These are phyloP conservation scores for Brachionichthys hirsutus DNA, from an alignment of 2,113 vertebrate species.

Conservation along the genomic window DNA sequence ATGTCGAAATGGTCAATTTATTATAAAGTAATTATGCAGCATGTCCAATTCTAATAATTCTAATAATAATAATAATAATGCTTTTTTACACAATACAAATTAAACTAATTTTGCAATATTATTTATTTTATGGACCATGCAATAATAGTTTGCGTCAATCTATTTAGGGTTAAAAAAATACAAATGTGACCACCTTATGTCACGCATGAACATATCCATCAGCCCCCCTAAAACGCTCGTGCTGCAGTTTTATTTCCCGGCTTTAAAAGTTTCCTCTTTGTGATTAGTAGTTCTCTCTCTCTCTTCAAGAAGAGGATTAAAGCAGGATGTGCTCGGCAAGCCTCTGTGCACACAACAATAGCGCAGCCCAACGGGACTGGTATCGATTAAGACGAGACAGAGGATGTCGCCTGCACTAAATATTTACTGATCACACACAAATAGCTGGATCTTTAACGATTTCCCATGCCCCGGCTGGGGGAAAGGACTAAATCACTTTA, in stretches of 20 bases:
- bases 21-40: too few relatives aligned
- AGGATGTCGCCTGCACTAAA: slow-evolving; percentile 93
- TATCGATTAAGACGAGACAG: slow-evolving; percentile 90
- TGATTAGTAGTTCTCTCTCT: slow-evolving; percentile 46
- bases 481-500: slow-evolving; percentile 91
- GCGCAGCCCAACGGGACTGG: slow-evolving; percentile 82
- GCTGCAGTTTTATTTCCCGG: slow-evolving; percentile 28
- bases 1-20: too few relatives aligned
- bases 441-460: slow-evolving; percentile 90
- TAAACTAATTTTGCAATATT: too few relatives aligned
- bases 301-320: slow-evolving; percentile 57
- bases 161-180: too few relatives aligned
- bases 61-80: too few relatives aligned
- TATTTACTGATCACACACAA: slow-evolving; percentile 98
- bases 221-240: slow-evolving; percentile 7
- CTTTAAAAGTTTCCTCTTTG: slow-evolving; percentile 49
- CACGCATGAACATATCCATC: too few relatives aligned
- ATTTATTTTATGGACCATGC: too few relatives aligned
- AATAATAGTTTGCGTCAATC: too few relatives aligned
- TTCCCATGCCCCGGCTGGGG: slow-evolving; percentile 82
- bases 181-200: too few relatives aligned
- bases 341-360: slow-evolving; percentile 80
- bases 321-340: slow-evolving; percentile 70
- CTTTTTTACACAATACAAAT: too few relatives aligned
- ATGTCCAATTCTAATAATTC: too few relatives aligned